Percentiles rank a stretch among this genome's conserved stretches.
phyloP scores from a whole-genome alignment of 2,888 invertebrate species.

The Pammene aurita region DNA sequence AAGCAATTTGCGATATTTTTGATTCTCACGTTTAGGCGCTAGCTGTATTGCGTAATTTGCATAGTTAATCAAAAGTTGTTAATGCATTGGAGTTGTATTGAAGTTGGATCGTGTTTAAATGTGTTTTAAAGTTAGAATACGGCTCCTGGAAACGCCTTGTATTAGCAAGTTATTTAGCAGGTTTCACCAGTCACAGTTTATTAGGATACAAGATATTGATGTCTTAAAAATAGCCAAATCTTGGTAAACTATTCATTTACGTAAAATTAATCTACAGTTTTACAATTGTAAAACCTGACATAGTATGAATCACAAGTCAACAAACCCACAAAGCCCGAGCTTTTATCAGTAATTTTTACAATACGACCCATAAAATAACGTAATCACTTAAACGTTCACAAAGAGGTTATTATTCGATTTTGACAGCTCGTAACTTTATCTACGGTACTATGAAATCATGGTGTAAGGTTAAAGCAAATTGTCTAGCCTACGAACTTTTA shows the following conservation, averaged over 20 bases:
- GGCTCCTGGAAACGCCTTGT: too few relatives aligned
- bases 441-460: slow-evolving; percentile 48
- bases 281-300: slow-evolving; percentile 41
- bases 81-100: too few relatives aligned
- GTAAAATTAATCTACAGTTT: background rate
- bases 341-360: slow-evolving; percentile 65
- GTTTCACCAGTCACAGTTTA: too few relatives aligned
- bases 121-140: too few relatives aligned
- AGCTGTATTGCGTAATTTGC: too few relatives aligned
- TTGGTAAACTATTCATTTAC: background rate
- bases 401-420: slow-evolving; percentile 73
- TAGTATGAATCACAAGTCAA: slow-evolving; percentile 57
- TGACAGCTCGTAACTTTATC: slow-evolving; percentile 67
- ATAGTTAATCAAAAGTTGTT: too few relatives aligned
- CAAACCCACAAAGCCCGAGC: slow-evolving; percentile 50
- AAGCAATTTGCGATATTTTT: too few relatives aligned
- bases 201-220: too few relatives aligned
- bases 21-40: too few relatives aligned
- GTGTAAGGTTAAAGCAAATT: slow-evolving; percentile 19
- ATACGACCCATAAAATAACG: slow-evolving; percentile 60
- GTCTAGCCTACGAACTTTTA: background rate
- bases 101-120: too few relatives aligned
- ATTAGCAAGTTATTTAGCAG: too few relatives aligned
- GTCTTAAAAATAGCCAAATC: too few relatives aligned
- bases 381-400: slow-evolving; percentile 60